phyloP scores from a whole-genome alignment of 2,888 invertebrate species.

The Acanthosepion esculentum region DNA sequence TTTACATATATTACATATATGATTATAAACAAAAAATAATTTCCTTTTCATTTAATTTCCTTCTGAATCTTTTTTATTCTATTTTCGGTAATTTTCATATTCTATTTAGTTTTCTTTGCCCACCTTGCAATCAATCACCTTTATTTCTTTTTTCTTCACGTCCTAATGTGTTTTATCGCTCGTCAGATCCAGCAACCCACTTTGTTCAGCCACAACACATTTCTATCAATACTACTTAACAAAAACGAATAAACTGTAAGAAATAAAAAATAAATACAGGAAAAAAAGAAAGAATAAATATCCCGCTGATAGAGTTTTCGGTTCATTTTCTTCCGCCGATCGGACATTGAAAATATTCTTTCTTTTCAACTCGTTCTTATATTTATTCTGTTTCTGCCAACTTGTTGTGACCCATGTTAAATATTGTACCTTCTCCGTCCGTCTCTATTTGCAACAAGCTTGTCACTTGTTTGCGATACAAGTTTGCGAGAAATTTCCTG shows the following conservation, averaged over 20 bases:
- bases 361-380: background rate
- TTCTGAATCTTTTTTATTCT: background rate
- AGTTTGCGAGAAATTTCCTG: slow-evolving; percentile 20
- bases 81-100: background rate
- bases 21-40: too few species aligned
- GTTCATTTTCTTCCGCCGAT: background rate
- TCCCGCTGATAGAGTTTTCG: background rate
- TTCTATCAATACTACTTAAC: background rate
- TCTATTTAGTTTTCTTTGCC: too few species aligned
- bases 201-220: background rate
- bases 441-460: slow-evolving; percentile 8
- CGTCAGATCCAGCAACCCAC: background rate
- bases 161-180: background rate
- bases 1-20: too few species aligned
- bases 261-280: background rate
- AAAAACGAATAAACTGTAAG: background rate
- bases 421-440: background rate
- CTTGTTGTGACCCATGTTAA: slow-evolving; percentile 17
- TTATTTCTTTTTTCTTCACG: background rate
- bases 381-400: background rate
- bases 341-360: background rate
- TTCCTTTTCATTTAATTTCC: too few species aligned
- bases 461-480: slow-evolving; percentile 11
- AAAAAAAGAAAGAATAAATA: background rate
- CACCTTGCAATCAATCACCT: background rate